These are phyloP conservation scores for Hyperopisus bebe DNA, from an alignment of 2,113 vertebrate species.

Conservation along the genomic window DNA sequence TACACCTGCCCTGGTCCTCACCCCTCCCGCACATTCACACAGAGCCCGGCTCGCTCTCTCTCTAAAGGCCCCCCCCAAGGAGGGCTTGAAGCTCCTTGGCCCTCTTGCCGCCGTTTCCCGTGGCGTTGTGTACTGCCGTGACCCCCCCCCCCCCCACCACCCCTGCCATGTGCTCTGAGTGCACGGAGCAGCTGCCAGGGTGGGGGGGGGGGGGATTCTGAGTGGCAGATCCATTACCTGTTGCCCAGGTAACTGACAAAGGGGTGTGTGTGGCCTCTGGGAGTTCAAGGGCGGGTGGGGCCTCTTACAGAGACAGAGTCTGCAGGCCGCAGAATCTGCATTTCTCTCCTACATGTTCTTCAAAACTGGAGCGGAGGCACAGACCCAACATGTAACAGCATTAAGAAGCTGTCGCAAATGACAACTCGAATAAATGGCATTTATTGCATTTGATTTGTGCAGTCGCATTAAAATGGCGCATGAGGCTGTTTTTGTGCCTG, in stretches of 20 bases:
- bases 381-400: not conserved
- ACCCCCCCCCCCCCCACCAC: conserved; percentile 6
- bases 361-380: not conserved
- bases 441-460: not conserved
- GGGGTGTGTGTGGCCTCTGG: conserved; percentile 23
- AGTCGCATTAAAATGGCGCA: not conserved
- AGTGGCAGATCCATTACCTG: conserved; percentile 28
- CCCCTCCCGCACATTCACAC: conserved; percentile 33
- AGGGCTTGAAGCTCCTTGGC: conserved; percentile 27
- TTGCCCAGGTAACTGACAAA: conserved; percentile 50
- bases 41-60: conserved; percentile 7
- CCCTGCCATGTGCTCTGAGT: not conserved
- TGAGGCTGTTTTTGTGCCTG: not conserved
- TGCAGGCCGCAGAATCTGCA: not conserved
- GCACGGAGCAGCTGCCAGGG: conserved; percentile 4
- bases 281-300: conserved; percentile 14
- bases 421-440: not conserved
- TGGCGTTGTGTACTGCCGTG: conserved; percentile 33
- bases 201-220: conserved; percentile 38
- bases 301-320: not conserved
- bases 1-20: conserved; percentile 49
- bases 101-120: conserved; percentile 33
- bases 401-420: not conserved
- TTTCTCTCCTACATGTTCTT: not conserved
- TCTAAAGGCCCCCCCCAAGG: conserved; percentile 4